Evolutionary conservation across 35 echinoderm and acorn worm genomes (phyloP).

Genomic region (Hemicentrotus pulcherrimus): DNA sequence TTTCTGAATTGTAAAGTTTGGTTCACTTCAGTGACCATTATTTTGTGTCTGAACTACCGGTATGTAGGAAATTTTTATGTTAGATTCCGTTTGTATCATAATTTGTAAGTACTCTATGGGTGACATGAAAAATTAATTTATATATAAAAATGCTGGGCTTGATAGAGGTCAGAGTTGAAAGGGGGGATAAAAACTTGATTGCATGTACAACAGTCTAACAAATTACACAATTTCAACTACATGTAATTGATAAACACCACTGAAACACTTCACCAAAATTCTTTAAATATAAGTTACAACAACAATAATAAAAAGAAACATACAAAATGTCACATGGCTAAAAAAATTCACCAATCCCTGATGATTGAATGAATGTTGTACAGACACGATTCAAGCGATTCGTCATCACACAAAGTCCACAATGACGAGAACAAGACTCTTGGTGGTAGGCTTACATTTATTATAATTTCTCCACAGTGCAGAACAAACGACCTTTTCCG

Average conservation of each 20-base stretch:
- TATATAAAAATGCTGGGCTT: not conserved
- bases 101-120: not conserved
- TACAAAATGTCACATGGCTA: conserved; percentile 12
- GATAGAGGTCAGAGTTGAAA: not conserved
- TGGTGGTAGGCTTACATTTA: not conserved
- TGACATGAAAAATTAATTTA: not conserved
- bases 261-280: conserved; percentile 18
- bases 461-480: not conserved
- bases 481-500: not conserved
- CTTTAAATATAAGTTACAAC: conserved; percentile 15
- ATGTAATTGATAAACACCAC: conserved; percentile 17
- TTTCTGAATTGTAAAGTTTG: not conserved
- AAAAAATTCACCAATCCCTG: conserved; percentile 14
- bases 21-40: not conserved
- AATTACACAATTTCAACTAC: conserved; percentile 4
- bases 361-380: conserved; percentile 19
- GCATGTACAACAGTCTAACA: conserved; percentile 11
- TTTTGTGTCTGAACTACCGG: not conserved
- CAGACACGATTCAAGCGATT: not conserved
- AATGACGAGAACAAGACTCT: not conserved
- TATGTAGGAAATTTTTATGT: not conserved
- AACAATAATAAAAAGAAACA: conserved; percentile 1
- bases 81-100: too few species aligned
- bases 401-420: conserved; percentile 1
- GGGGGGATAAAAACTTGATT: not conserved